Evolutionary conservation across 2,113 vertebrate genomes (phyloP), one percentile per base, ranked within the genome.

Genomic region (Siniperca chuatsi): DNA sequence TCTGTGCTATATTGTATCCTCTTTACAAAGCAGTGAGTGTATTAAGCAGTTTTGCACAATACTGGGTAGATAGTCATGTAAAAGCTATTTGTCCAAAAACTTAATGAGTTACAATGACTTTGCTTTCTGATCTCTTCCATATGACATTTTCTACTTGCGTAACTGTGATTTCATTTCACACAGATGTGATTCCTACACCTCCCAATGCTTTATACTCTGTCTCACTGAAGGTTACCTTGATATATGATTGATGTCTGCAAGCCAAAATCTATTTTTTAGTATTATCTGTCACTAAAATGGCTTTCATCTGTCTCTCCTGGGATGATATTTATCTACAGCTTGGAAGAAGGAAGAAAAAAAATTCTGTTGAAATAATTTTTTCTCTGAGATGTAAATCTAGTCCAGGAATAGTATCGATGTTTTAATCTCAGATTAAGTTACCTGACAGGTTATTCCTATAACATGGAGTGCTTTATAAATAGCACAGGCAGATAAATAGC

Each of bases 211-310:
- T 80, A 74, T 66, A 35, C 60, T 88, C 73, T 48, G 23, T 61
- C 83, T 79, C 40, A 48, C n/a, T 71, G 64, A 89, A 79, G 84
- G 87, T 90, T 73, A 89, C 67, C 57, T 88, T 87, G 82, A 92
- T 87, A 40, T 62, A 35, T 65, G 83, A 85, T 67, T 86, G 82
- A 90, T 87, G 64, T 80, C 54, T 84, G 29, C 52, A 25, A 71
- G 78, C 46, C 73, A 75, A 88, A 87, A 87, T 88, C 67, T 78
- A 85, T 90, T 89, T 87, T 88, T 62, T 52, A 79, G 70, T 62
- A 57, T 70, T 55, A 62, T 86, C 83, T 86, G 75, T 85, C 86
- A 82, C 83, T 33, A 42, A 57, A 20, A 78, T 70, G 23, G 23
- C 64, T 90, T 88, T 91, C 48, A 83, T 81, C 57, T 65, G 66